Percentiles rank a stretch among this genome's conserved stretches.
Conservation (phyloP, 2,888 invertebrate genomes). For the Agrotis ipsilon region DNA sequence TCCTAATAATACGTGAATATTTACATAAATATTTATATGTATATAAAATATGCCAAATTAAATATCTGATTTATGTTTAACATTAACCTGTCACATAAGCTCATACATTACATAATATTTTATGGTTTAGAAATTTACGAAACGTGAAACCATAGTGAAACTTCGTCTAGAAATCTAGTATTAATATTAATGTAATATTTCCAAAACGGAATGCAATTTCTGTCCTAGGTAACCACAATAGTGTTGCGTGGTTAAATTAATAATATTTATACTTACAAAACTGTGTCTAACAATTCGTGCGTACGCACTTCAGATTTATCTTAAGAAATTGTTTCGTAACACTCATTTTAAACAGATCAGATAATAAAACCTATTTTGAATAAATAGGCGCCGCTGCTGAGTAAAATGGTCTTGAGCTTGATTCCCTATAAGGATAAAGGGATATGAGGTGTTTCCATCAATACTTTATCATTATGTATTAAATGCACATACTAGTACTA, state of each 20-base stretch:
- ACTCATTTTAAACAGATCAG: constrained; percentile 16
- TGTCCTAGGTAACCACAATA: constrained; percentile 27
- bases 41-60: constrained; percentile 6
- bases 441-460: neutral
- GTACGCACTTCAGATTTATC: constrained; percentile 38
- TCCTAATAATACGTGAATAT: too few relatives aligned
- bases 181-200: constrained; percentile 19
- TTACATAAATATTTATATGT: neutral
- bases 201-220: constrained; percentile 26
- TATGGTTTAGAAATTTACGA: neutral
- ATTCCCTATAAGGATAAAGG: neutral
- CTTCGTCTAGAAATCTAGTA: constrained; percentile 5
- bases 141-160: neutral
- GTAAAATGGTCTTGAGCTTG: neutral
- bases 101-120: neutral
- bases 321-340: constrained; percentile 45
- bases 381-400: neutral
- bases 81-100: neutral
- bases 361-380: constrained; percentile 3
- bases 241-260: constrained; percentile 33
- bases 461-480: neutral
- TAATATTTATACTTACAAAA: constrained; percentile 44
- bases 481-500: too few relatives aligned
- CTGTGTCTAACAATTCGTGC: constrained; percentile 43
- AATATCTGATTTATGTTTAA: neutral